These are phyloP conservation scores for Phragmatobia fuliginosa DNA, from an alignment of 2,888 invertebrate species.

Conservation along the genomic window DNA sequence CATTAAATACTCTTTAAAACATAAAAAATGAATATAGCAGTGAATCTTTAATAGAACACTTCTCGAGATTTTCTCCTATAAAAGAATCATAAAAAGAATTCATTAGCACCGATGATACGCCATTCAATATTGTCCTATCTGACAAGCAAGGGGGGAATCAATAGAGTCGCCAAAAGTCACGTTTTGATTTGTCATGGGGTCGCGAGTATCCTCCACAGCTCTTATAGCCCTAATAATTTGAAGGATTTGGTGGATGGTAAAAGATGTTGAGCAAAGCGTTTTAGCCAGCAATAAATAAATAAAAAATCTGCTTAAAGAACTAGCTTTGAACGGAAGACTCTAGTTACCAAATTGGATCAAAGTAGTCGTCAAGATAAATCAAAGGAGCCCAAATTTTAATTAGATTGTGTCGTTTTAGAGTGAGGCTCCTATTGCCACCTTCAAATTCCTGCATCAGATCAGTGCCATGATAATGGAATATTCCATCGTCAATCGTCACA, in stretches of 20 bases:
- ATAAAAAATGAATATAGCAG: not conserved
- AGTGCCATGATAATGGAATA: no score
- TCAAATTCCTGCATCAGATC: no score
- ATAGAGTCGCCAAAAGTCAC: constrained; percentile 57
- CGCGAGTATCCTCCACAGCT: constrained; percentile 50
- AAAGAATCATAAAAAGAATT: constrained; percentile 13
- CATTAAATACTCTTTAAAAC: no score
- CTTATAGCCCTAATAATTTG: constrained; percentile 58
- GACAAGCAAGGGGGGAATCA: constrained; percentile 36
- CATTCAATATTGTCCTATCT: constrained; percentile 39
- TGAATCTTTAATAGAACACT: not conserved
- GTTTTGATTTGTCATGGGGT: constrained; percentile 58
- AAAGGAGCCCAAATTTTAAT: no score
- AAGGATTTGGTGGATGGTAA: constrained; percentile 41
- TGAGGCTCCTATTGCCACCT: no score
- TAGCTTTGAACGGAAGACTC: no score
- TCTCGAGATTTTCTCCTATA: not conserved
- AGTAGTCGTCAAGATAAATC: no score
- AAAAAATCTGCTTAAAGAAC: no score
- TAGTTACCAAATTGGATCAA: no score
- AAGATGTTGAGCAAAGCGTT: constrained; percentile 18
- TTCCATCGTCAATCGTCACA: no score
- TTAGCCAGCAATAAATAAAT: not conserved
- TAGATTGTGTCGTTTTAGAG: no score
- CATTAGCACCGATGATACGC: constrained; percentile 28